phyloP scores from a whole-genome alignment of 2,113 vertebrate genomes.

The Sporophila hypoxantha region DNA sequence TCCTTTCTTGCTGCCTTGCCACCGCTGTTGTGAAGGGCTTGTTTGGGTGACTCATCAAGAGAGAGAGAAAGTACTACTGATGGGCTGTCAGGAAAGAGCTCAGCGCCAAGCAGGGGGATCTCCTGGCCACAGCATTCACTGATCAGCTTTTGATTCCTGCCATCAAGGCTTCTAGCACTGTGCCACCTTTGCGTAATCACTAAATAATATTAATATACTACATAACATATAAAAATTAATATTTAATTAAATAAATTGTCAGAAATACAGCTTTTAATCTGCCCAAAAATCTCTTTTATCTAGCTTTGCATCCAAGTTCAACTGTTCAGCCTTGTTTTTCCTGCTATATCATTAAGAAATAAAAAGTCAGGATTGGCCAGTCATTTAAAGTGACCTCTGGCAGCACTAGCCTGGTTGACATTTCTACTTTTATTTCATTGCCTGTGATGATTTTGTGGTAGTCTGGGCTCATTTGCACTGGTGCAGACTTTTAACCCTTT shows the following conservation, averaged over 20 bases:
- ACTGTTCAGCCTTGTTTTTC: not conserved
- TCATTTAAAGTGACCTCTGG: not conserved
- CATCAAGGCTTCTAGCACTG: too few relatives aligned
- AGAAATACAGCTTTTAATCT: too few relatives aligned
- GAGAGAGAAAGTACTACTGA: not conserved
- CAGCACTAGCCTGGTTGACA: not conserved
- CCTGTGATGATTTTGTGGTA: not conserved
- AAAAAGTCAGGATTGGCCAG: not conserved
- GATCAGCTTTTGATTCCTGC: not conserved
- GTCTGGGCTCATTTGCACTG: not conserved
- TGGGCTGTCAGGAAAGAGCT: not conserved
- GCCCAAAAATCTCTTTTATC: not conserved
- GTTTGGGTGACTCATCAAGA: not conserved
- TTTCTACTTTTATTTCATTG: not conserved
- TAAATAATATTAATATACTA: not conserved
- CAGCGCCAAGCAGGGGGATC: not conserved
- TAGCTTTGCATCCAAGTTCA: not conserved
- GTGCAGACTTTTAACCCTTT: not conserved
- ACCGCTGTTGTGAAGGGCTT: not conserved
- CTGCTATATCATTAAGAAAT: not conserved
- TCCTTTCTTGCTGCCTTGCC: not conserved
- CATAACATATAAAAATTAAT: not conserved
- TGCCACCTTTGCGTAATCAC: not conserved
- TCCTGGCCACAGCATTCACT: accelerated
- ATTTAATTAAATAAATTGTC: not conserved